Evolutionary conservation across 2,113 vertebrate species (phyloP), one percentile per base, ranked within the genome.

Genomic region (Gobius niger): DNA sequence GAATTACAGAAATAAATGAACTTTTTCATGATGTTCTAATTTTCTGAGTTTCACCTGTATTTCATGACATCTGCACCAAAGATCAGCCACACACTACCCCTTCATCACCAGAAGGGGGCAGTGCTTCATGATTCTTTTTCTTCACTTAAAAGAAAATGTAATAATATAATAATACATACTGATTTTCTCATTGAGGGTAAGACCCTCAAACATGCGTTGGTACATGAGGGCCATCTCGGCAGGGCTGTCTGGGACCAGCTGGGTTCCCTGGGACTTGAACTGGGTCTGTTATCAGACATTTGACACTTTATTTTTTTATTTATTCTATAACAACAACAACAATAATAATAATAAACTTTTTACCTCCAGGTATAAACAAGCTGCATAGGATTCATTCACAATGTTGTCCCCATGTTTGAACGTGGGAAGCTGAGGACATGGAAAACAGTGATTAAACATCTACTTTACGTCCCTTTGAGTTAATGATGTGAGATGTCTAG

Each of bases 351-450:
- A 19, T 40, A 7, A 6, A 57, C 34, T 34, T 47, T 44, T 89
- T 71, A 93, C 93, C 92, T 93, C 92, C 77, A 94, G 76, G 80
- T 93, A 93, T 65, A 93, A 75, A 63, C 93, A 93, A 13, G 82
- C 91, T 8, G 76, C 92, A 2, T 83, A 87, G 14, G 93, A 93
- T 19, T 94, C 92, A 4, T 94, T 94, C 47, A 93, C 77, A 1
- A 86, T 40, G 47, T 59, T 59, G 44, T 90, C 77, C 47, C 91
- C 74, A 6, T 93, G 91, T 79, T 90, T 91, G 77, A 93, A 92
- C 0, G 90, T 65, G 0, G 92, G 93, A 50, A 94, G 67, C 92
- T 94, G 34, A 1, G 67, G 70, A 60, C 41, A 7, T 11, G 34
- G 50, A 40, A 8, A 1, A 11, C 40, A 5, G 7, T 42, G 19